Percentiles rank a stretch among this genome's conserved stretches.
phyloP scores from a whole-genome alignment of 1,140 invertebrate species.

The Brachionus asplanchnoidis region DNA sequence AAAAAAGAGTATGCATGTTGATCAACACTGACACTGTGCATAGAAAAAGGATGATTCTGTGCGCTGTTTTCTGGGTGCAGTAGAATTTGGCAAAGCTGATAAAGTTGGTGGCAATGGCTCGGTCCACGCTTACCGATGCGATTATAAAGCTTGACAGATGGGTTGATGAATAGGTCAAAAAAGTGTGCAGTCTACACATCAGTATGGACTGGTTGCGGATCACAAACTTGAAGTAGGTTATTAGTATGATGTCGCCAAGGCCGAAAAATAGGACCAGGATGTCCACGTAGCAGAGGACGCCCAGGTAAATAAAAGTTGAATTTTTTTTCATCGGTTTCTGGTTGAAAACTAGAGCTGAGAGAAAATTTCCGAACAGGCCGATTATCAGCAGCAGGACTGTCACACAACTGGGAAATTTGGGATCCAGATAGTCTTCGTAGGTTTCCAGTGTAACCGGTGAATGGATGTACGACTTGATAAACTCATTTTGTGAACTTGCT shows the following conservation, averaged over 20 bases:
- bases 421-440: conserved; percentile 27
- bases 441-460: neutral
- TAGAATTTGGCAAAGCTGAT: conserved; percentile 22
- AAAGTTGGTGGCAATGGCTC: conserved; percentile 37
- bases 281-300: conserved; percentile 5
- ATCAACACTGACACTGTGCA: neutral
- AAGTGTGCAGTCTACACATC: conserved; percentile 25
- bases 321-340: conserved; percentile 30
- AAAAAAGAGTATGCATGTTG: conserved; percentile 32
- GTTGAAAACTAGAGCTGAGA: conserved; percentile 15
- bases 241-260: conserved; percentile 19
- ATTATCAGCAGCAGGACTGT: neutral
- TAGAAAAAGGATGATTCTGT: neutral
- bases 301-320: conserved; percentile 38
- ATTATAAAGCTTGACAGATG: conserved; percentile 32
- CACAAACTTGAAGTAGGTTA: neutral
- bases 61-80: conserved; percentile 7
- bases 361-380: conserved; percentile 19
- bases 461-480: neutral
- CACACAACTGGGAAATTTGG: neutral
- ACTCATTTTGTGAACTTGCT: neutral
- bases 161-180: conserved; percentile 14
- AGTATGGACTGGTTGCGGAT: neutral
- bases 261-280: conserved; percentile 20
- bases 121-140: conserved; percentile 17